Base-by-base conservation (phyloP, 1,140 invertebrate genomes). In the Drosophila arawakana region DNA sequence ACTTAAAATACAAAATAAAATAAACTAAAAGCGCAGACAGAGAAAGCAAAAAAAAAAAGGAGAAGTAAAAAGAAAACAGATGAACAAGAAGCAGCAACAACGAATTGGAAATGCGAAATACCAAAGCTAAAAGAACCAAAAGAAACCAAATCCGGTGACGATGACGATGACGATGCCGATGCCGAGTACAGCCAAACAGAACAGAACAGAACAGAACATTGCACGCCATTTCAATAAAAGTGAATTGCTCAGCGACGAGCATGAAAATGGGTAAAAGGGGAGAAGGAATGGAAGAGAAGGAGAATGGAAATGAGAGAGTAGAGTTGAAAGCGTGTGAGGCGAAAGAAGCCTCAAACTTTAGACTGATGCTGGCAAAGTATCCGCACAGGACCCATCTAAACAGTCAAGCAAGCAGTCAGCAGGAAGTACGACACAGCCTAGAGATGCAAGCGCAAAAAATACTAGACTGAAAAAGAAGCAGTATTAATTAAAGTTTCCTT, bases 161-260 rank as follows among this genome's bases (percentile, higher is more conserved):
- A 25, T 25, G 25, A 25, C 25, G 25, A 25, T 25, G 25, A 25
- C 25, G 25, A 25, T 25, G 25, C 25, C 25, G 25, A 5, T 30
- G 25, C 25, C 25, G 46, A 78, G 30, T 54, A 62, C 75, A 75
- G 81, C 60, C 63, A 47, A 65, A 71, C 52, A 66, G 62, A 57
- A 61, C 57, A 57, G 60, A 65, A 86, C 71, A 69, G 72, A 85
- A 76, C 78, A 81, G 76, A 86, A 79, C 82, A 86, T 88, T 86
- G 82, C 79, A 86, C 81, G 89, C 89, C 83, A 91, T 91, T 91
- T 91, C 89, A 91, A 91, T 91, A 91, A 91, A 91, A 91, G 83
- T 91, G 89, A 91, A 91, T 91, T 91, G 81, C 89, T 70, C 79
- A 80, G 80, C 82, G 59, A 62, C 59, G 73, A 63, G 60, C 62